Base-by-base conservation (phyloP, 2,797 vertebrate species). In the Trachurus trachurus region DNA sequence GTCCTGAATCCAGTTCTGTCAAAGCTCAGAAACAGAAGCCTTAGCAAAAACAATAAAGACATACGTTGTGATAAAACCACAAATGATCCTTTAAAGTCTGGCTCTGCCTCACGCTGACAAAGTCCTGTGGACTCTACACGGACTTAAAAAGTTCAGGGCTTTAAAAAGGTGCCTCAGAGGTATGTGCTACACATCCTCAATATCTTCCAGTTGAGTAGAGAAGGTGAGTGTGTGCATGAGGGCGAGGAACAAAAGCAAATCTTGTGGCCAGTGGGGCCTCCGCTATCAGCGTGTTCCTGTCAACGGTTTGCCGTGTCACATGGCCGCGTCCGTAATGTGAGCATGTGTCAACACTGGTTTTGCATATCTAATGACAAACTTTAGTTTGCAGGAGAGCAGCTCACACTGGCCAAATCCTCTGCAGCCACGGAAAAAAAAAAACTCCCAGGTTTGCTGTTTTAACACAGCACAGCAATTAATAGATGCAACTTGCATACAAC, bases 281-380 rank as follows among this genome's bases (percentile, higher is more conserved):
- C 37, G 54, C 88, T 92, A 91, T 92, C 93, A 92, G 88, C 21
- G 4, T 81, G 77, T 74, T 91, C 85, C 88, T 91, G 87, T 92
- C 92, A 94, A 92, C 90, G 67, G 87, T 90, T 87, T 10, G 22
- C 62, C 9, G 26, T 72, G 89, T 92, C 92, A 94, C 92, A 92
- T 88, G 91, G 79, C 83, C 81, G 65, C 45, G 69, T 80, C 86
- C 52, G 58, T 91, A 90, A 91, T 77, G 80, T 26, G 63, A 87
- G 85, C 84, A 76, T 82, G 86, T 87, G 90, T 92, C 88, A 88
- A 86, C 87, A 79, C 81, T 71, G 76, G 62, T 86, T 92, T 88
- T 86, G 89, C 80, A 89, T 90, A 84, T 88, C 78, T 83, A 72
- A 78, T 42, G 72, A 82, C 76, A 79, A 78, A 85, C 29, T 80